Conservation (phyloP, 2,888 invertebrate species). For the Pristionchus mayeri region DNA sequence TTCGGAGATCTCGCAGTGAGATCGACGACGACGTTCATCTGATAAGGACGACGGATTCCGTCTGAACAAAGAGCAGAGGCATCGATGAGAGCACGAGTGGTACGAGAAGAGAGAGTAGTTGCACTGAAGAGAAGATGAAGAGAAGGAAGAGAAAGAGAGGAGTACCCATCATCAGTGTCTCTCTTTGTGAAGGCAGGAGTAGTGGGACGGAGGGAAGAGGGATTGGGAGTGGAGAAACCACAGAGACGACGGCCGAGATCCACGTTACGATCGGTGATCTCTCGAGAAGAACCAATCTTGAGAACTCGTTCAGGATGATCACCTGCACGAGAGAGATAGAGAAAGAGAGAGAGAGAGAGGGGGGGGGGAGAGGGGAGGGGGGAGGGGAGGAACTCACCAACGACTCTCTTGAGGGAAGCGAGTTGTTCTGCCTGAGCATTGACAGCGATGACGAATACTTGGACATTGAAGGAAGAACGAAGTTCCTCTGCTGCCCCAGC, state of each 20-base stretch:
- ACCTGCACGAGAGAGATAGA: slow-evolving; percentile 10
- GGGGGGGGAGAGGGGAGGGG: too few relatives aligned
- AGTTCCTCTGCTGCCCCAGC: slow-evolving; percentile 72
- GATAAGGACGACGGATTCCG: slow-evolving; percentile 68
- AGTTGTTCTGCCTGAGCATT: slow-evolving; percentile 66
- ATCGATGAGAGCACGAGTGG: slow-evolving; percentile 64
- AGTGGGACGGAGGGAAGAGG: slow-evolving; percentile 17
- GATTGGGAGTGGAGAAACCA: slow-evolving; percentile 55
- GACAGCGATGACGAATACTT: slow-evolving; percentile 71
- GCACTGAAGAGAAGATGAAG: slow-evolving; percentile 46
- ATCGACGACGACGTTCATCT: slow-evolving; percentile 69
- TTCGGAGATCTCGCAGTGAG: slow-evolving; percentile 63
- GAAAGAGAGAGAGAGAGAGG: neutral
- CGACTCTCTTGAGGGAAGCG: slow-evolving; percentile 66
- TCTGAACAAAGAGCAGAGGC: slow-evolving; percentile 67
- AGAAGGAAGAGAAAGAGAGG: neutral
- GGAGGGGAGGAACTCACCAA: slow-evolving; percentile 55
- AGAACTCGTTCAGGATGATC: slow-evolving; percentile 54
- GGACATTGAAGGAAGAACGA: slow-evolving; percentile 67
- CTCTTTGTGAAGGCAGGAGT: slow-evolving; percentile 23
- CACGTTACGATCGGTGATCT: slow-evolving; percentile 57
- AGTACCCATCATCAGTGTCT: slow-evolving; percentile 37
- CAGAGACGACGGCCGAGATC: slow-evolving; percentile 58
- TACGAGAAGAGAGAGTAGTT: slow-evolving; percentile 60
- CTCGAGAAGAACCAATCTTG: slow-evolving; percentile 56